Evolutionary conservation across 2,888 invertebrate genomes (phyloP), one percentile per base, ranked within the genome.

Genomic region (Stenodera caucasica): DNA sequence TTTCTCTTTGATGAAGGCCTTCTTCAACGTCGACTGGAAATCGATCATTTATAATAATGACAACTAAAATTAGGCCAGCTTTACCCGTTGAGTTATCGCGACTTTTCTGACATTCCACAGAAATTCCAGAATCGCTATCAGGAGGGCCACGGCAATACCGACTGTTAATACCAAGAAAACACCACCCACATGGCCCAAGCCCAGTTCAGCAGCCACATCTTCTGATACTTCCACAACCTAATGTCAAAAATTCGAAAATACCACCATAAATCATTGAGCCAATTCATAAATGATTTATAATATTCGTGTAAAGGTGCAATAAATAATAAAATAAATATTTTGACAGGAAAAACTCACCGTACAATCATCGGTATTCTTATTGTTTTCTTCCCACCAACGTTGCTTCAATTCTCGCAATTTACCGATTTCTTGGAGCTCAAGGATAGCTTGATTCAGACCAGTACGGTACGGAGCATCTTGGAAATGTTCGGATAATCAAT

Each of bases 391-490:
- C 97, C 97, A 98, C 97, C 97, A 98, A 75, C 90, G 91, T 57
- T 90, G 88, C 80, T 96, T 96, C 55, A 98, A 81, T 61, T 86
- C 85, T 52, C 88, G 88, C 40, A 98, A 83, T 68, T 86, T 85
- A 0, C 96, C 96, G 67, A 88, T 89, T 80, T 98, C 97, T 77
- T 97, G 96, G 66, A 98, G 84, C 80, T 90, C 90, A 18, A 98
- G 81, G 45, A 98, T 91, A 0, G 94, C 93, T 62, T 91, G 91
- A 72, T 93, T 96, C 29, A 98, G 88, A 23, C 86, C 84, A 0
- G 90, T 90, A 23, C 92, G 84, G 74, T 90, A 92, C 0, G 88
- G 89, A 0, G 91, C 88, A 76, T 88, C 92, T 92, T n/a, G n/a
- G n/a, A n/a, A n/a, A n/a, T n/a, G n/a, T n/a, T n/a, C n/a, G n/a